Evolutionary conservation across 2,113 vertebrate species (phyloP).

Genomic region (Corythaeola cristata): DNA sequence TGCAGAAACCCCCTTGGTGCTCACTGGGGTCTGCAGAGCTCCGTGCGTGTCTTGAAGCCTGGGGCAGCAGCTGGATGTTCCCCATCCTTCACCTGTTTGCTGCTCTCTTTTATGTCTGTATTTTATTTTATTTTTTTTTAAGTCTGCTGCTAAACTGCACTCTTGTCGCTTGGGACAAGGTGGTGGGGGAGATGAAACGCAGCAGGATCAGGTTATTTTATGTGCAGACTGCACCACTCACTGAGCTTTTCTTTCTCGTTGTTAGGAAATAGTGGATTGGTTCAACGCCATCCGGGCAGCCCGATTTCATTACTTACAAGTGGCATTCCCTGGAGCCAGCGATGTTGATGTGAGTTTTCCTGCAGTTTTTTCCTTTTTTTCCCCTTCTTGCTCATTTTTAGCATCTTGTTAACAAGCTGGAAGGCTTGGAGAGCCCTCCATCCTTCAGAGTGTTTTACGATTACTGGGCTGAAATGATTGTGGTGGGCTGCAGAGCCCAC

Average conservation of each 20-base stretch:
- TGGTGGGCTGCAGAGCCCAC: background rate
- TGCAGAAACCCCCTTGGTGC: background rate
- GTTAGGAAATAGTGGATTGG: slow-evolving; percentile 95
- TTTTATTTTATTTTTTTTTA: background rate
- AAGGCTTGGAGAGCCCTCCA: background rate
- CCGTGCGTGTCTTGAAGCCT: rapidly evolving
- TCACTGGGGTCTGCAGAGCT: background rate
- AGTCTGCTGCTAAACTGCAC: background rate
- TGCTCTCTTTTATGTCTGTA: background rate
- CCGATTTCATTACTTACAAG: slow-evolving; percentile 94
- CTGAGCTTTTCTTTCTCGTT: background rate
- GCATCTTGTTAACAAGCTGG: background rate
- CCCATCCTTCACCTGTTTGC: background rate
- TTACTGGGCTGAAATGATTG: background rate
- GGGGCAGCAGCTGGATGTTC: background rate
- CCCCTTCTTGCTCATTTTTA: background rate
- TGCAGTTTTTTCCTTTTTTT: background rate
- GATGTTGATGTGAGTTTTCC: slow-evolving; percentile 83
- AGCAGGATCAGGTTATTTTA: background rate
- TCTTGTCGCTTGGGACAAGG: background rate
- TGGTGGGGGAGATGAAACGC: rapidly evolving
- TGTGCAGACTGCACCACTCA: background rate
- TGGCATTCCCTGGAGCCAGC: slow-evolving; percentile 92
- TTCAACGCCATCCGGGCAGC: slow-evolving; percentile 92
- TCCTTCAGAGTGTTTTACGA: background rate